Evolutionary conservation across 1,140 invertebrate genomes (phyloP).

Genomic region (Gonatopus flavifemur): DNA sequence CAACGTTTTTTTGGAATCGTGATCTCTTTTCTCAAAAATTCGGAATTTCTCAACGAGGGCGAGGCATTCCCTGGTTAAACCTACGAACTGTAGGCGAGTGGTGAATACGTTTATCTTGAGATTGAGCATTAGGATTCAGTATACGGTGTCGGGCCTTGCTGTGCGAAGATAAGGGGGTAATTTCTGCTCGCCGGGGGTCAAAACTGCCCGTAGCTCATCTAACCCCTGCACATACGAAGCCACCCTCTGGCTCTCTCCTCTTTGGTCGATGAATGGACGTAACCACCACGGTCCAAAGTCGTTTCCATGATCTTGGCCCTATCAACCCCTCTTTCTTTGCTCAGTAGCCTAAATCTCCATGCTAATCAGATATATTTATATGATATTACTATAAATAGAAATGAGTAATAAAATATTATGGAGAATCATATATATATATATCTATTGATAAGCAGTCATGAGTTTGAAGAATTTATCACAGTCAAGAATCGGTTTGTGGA

Average conservation of each 20-base stretch:
- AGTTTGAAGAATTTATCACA: too few relatives aligned
- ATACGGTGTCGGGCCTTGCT: conserved; percentile 42
- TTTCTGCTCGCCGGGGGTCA: conserved; percentile 49
- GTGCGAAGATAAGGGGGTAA: conserved; percentile 51
- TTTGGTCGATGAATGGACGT: conserved; percentile 24
- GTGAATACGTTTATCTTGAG: conserved; percentile 48
- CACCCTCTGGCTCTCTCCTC: conserved; percentile 29
- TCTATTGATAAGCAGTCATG: too few relatives aligned
- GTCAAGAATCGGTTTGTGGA: too few relatives aligned
- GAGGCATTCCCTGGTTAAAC: too few relatives aligned
- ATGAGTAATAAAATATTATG: too few relatives aligned
- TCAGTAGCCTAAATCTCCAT: conserved; percentile 2
- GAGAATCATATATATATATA: too few relatives aligned
- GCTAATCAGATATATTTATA: conserved; percentile 2
- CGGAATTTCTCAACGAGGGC: too few relatives aligned
- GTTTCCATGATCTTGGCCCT: conserved; percentile 44
- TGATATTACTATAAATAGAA: too few relatives aligned
- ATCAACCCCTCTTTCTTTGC: conserved; percentile 1
- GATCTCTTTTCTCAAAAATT: too few relatives aligned
- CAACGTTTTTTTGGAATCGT: too few relatives aligned
- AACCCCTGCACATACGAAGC: conserved; percentile 30
- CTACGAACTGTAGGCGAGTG: too few relatives aligned
- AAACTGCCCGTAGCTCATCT: conserved; percentile 53
- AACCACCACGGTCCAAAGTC: conserved; percentile 37
- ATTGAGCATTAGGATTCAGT: conserved; percentile 53